Base-by-base conservation (phyloP, 64 coral and sea anemone genomes). In the Stichodactyla helianthus region DNA sequence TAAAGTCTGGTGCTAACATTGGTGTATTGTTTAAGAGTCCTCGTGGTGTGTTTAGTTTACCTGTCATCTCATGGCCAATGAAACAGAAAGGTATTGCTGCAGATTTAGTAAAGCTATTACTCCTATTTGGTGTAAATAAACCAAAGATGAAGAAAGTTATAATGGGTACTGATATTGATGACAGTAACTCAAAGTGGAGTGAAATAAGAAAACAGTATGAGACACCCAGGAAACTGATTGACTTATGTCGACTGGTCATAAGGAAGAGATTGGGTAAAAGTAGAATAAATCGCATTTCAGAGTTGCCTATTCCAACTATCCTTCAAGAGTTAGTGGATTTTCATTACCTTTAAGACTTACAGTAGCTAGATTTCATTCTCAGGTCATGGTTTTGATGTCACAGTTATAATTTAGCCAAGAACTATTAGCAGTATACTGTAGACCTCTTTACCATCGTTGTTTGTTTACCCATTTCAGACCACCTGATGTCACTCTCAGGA, bases 211-310 rank as follows among this genome's bases (percentile, higher is more conserved):
- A 63, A 8, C 50, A 89, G 16, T 88, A 67, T 14, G 82, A 65
- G 23, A 86, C 88, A 31, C 94, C 94, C 6, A 88, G 94, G 4
- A 53, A 82, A 19, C 25, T 96, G 59, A 77, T 84, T 22, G 87
- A 96, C 83, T 82, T 96, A 25, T 87, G 91, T 53, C 84, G 94
- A 54, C 87, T 93, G 2, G 79, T 62, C 26, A 93, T 96, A 3
- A 92, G 94, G 85, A 82, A 88, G 10, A 87, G 35, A 26, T 58
- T 96, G 62, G 84, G 82, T 51, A 90, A 83, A 54, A 80, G 10
- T 18, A 82, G 91, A 54, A 20, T 96, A 12, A 83, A 51, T 9
- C n/a, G 70, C 25, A 90, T 96, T 85, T 20, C 71, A 2, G 84
- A 88, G 26, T 77, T 96, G 56, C 94, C 94, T 50, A 44, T 96